Evolutionary conservation across 2,797 vertebrate species (phyloP).

Genomic region (Mormyrops attenuatus): DNA sequence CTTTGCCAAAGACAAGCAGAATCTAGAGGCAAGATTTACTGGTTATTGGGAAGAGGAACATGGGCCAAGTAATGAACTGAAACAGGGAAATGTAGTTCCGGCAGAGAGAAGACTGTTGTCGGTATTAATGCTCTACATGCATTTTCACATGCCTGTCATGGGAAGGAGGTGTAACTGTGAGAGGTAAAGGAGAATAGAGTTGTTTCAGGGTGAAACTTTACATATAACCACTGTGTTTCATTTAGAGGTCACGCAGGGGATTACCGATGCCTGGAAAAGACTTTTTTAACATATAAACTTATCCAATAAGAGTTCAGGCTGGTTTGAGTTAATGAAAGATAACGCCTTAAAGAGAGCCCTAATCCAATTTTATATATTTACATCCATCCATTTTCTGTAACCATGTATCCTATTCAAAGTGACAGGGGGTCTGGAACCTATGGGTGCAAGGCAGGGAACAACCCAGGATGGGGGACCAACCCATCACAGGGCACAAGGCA

Average conservation of each 20-base stretch:
- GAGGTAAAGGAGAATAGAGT: background rate
- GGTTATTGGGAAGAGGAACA: background rate
- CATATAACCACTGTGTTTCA: background rate
- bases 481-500: background rate
- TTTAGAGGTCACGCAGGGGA: background rate
- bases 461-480: background rate
- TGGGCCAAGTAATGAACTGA: background rate
- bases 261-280: background rate
- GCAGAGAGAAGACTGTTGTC: background rate
- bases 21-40: background rate
- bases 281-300: background rate
- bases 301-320: background rate
- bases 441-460: background rate
- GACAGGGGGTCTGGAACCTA: background rate
- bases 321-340: background rate
- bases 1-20: background rate
- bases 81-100: background rate
- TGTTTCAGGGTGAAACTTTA: background rate
- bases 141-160: conserved; percentile 1
- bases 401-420: background rate
- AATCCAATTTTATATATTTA: background rate
- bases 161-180: background rate
- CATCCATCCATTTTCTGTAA: background rate
- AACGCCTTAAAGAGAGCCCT: background rate
- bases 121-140: background rate